Base-by-base conservation (phyloP, 2,888 invertebrate species). In the Anthophora plumipes region DNA sequence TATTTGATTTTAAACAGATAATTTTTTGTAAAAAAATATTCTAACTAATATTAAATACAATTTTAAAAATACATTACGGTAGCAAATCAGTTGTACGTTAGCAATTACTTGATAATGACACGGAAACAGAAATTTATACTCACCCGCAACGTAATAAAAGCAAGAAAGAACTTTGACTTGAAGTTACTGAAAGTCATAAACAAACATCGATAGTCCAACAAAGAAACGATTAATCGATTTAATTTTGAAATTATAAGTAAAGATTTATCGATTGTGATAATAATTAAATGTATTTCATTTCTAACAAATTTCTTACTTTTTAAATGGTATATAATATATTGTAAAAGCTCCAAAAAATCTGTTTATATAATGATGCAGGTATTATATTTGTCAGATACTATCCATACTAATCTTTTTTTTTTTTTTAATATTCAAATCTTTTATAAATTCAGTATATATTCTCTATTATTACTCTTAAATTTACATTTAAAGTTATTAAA, bases 151-250 rank as follows among this genome's bases (percentile, higher is more conserved):
- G 39, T 63, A 39, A 20, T 20, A 50, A 52, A 9, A 57, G 20
- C n/a, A 22, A 37, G 55, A 76, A 69, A 25, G 63, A 77, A 4
- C 20, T 22, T 31, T 5, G 17, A 20, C 50, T 39, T 57, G 76
- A 75, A 68, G 67, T 63, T 63, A 39, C n/a, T 11, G 9, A n/a
- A 25, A 25, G 12, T 59, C n/a, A 7, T 12, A n/a, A 57, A 4
- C 8, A 48, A 9, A 22, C 46, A 72, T 76, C 64, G 76, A 72
- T 76, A 41, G 14, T 20, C 8, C 1, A 3, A 22, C 12, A 52
- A 5, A 7, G 0, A 20, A 64, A 17, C 52, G 52, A 77, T 66
- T 52, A 22, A 66, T 73, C 54, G 66, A 66, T 64, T 59, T 2
- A 12, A 12, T 41, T 43, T 14, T 6, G 11, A 48, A 14, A 20